phyloP scores from a whole-genome alignment of 1,140 invertebrate genomes.

The Orius insidiosus region DNA sequence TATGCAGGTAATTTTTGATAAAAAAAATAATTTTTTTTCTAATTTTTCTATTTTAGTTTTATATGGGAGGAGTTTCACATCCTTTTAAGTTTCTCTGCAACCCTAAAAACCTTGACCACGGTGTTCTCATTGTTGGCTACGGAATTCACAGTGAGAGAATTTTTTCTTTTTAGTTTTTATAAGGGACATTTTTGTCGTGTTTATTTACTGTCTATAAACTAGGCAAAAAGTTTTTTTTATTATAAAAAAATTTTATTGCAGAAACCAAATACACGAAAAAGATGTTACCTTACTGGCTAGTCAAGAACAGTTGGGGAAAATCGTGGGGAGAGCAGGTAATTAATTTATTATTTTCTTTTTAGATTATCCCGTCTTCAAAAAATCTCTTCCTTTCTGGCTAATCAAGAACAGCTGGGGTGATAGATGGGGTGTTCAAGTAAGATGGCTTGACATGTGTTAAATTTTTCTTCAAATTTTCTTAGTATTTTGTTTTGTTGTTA shows the following conservation, averaged over 20 bases:
- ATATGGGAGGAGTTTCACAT: constrained; percentile 91
- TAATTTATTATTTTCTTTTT: constrained; percentile 27
- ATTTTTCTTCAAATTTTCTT: constrained; percentile 1
- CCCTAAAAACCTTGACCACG: constrained; percentile 66
- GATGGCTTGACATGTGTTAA: background rate
- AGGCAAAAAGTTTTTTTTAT: background rate
- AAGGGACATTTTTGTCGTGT: constrained; percentile 1
- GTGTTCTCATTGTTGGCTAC: constrained; percentile 85
- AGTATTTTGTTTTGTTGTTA: constrained; percentile 1
- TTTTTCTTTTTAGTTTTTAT: constrained; percentile 1
- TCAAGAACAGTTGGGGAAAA: constrained; percentile 87
- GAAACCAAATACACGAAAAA: constrained; percentile 19
- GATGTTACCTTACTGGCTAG: constrained; percentile 70
- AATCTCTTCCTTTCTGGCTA: constrained; percentile 74
- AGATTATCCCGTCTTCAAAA: constrained; percentile 67
- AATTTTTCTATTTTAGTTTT: constrained; percentile 47
- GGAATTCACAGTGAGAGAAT: constrained; percentile 58
- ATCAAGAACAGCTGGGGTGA: constrained; percentile 87
- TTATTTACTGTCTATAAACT: no score
- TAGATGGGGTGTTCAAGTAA: constrained; percentile 57
- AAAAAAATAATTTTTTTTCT: constrained; percentile 6
- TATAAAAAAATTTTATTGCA: constrained; percentile 15
- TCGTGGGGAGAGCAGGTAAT: constrained; percentile 57
- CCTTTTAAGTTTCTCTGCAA: constrained; percentile 77
- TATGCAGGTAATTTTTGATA: constrained; percentile 65